Percentiles rank a stretch among this genome's conserved stretches.
Evolutionary conservation across 2,113 vertebrate genomes (phyloP).

Genomic region (Tauraco erythrolophus): DNA sequence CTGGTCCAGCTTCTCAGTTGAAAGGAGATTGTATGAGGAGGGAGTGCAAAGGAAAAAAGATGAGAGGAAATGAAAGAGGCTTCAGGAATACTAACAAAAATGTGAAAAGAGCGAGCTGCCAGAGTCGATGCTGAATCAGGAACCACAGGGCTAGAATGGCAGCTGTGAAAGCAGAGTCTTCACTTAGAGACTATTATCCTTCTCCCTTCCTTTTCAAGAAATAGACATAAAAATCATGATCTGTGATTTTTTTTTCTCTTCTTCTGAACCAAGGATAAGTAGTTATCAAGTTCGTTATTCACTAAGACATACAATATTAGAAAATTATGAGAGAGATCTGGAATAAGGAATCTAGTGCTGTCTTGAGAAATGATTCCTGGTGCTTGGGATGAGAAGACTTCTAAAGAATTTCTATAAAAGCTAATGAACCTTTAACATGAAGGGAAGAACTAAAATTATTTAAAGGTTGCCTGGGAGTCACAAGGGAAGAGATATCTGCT

Average conservation of each 20-base stretch:
- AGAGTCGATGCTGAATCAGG: not conserved
- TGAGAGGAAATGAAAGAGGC: not conserved
- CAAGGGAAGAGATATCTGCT: slow-evolving; percentile 13
- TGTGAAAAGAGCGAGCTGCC: not conserved
- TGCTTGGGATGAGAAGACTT: slow-evolving; percentile 19
- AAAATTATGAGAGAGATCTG: slow-evolving; percentile 25
- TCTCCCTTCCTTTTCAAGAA: not conserved
- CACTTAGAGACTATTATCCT: not conserved
- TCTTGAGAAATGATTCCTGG: slow-evolving; percentile 27
- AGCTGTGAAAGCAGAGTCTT: not conserved
- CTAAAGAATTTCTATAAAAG: slow-evolving; percentile 53
- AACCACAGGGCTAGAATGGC: not conserved
- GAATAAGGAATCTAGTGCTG: slow-evolving; percentile 13
- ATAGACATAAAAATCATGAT: not conserved
- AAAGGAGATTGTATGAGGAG: not conserved
- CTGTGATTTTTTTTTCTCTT: not conserved
- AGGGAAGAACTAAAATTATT: slow-evolving; percentile 56
- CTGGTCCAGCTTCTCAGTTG: not conserved
- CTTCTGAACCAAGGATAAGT: not conserved
- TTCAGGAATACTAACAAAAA: not conserved
- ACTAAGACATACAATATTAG: slow-evolving; percentile 9
- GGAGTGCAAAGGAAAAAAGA: not conserved
- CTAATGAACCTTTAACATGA: slow-evolving; percentile 56
- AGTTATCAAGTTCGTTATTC: not conserved
- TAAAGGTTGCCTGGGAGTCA: slow-evolving; percentile 49